Conservation (phyloP, 2,797 vertebrate species). For the Pipistrellus nathusii region DNA sequence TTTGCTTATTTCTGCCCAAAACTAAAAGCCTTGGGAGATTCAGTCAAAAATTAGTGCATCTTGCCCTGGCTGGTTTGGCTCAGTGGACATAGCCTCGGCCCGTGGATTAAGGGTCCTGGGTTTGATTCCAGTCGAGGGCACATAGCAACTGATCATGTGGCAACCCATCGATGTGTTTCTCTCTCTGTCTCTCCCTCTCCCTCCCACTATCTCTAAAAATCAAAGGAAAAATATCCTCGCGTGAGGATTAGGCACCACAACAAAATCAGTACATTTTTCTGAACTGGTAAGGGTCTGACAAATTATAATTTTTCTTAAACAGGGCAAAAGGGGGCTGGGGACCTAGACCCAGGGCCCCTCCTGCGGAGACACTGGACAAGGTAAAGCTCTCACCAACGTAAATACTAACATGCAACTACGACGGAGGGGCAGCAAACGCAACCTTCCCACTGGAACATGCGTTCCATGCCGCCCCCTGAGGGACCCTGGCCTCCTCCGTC, state of each 20-base stretch:
- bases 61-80: too few species aligned
- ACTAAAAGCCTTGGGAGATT: background rate
- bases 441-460: too few species aligned
- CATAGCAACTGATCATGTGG: too few species aligned
- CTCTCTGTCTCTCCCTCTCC: too few species aligned
- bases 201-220: too few species aligned
- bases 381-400: background rate
- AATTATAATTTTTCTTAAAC: background rate
- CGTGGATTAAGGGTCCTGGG: too few species aligned
- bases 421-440: background rate
- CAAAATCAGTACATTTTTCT: background rate
- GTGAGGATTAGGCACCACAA: too few species aligned
- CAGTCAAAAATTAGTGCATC: background rate
- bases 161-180: too few species aligned
- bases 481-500: background rate
- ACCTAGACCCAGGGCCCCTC: background rate
- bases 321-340: background rate
- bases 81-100: too few species aligned
- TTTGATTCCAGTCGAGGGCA: too few species aligned
- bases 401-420: background rate
- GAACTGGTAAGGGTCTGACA: background rate
- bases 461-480: too few species aligned
- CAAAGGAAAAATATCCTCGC: too few species aligned
- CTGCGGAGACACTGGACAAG: background rate
- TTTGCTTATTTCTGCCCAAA: conserved; percentile 2